Conservation (phyloP, 2,113 vertebrate species). For the Protomyctophum bolini region DNA sequence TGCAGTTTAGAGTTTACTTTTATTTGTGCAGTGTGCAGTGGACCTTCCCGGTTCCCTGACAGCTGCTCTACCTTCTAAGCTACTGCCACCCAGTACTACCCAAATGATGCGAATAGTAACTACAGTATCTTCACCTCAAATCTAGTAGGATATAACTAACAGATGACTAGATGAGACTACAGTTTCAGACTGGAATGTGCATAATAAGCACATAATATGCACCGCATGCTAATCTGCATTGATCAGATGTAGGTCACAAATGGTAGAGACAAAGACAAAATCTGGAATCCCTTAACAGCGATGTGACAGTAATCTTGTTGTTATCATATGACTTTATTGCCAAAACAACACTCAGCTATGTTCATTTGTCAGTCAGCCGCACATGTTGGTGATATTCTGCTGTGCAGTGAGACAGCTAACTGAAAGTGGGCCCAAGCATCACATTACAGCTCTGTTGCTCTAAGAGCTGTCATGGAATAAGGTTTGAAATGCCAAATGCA, state of each 20-base stretch:
- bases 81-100: no score
- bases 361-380: conserved; percentile 46
- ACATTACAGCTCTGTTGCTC: conserved; percentile 38
- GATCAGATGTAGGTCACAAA: background rate
- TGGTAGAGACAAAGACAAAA: conserved; percentile 9
- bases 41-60: no score
- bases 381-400: conserved; percentile 37
- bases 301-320: conserved; percentile 22
- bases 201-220: background rate
- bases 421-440: conserved; percentile 39
- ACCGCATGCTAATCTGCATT: background rate
- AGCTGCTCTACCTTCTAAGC: no score
- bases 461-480: conserved; percentile 31
- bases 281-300: conserved; percentile 13
- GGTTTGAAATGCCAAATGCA: conserved; percentile 34
- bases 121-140: no score
- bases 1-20: no score
- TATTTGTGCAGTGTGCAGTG: no score
- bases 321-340: conserved; percentile 37
- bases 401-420: conserved; percentile 21
- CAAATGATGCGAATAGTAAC: no score
- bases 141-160: no score
- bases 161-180: no score
- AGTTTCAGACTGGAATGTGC: no score
- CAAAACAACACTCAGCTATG: conserved; percentile 29